Base-by-base conservation (phyloP, 2,113 vertebrate species). In the Sinocyclocheilus anshuiensis region DNA sequence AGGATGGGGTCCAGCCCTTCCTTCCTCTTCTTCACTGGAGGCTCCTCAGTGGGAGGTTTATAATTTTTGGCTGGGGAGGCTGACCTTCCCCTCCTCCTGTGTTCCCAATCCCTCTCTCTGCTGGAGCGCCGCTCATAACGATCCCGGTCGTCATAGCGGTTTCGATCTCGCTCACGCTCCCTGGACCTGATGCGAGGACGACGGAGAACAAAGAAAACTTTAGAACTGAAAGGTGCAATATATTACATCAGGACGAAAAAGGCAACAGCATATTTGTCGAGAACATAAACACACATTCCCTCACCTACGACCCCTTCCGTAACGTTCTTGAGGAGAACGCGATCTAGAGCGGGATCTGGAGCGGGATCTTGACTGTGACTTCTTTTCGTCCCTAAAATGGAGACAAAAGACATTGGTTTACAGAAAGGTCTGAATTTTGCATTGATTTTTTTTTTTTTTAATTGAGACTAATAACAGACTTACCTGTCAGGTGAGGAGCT, bases 1-100 rank as follows among this genome's bases (percentile, higher is more conserved):
- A 99, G 95, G 86, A 99, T 97, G 33, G 97, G 97, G 91, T 99
- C 98, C 61, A 97, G 39, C 45, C 96, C 97, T 85, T 99, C 97
- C 80, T 98, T 99, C 94, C 96, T 99, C 92, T 97, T 99, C 92
- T 99, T 99, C 1, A 94, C 84, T 0, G 94, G 57, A 0, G 95
- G 93, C 87, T 95, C 92, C 0, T 97, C 96, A 0, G 92, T 92
- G 0, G 90, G 91, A 63, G 84, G 80, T 18, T 94, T 74, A 0
- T 94, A 94, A 80, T 69, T 91, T 74, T 94, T 89, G 45, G 93
- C 90, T 26, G 96, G 95, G n/a, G 97, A 95, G 0, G 92, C 89
- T 0, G 96, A 95, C 69, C 93, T 95, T 22, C 94, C 95, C 63
- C 95, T 94, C 83, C 95, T 94, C 55, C 92, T 77, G 4, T 36